Conservation (phyloP, 2,113 vertebrate genomes). For the Otolemur garnettii region DNA sequence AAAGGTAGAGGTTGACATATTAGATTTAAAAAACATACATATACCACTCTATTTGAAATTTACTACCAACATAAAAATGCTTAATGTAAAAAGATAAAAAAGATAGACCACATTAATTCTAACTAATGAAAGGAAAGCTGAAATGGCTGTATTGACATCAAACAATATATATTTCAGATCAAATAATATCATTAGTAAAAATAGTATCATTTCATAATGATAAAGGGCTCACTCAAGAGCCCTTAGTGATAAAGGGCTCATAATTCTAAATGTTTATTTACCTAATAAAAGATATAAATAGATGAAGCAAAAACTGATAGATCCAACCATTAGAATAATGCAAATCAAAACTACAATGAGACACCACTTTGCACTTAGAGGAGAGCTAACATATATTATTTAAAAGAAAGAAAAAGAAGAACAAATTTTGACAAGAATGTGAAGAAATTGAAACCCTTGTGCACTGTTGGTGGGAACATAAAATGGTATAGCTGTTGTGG, state of each 20-base stretch:
- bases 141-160: background rate
- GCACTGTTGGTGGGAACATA: background rate
- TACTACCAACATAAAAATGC: background rate
- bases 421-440: background rate
- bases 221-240: background rate
- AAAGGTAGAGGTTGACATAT: background rate
- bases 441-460: background rate
- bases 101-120: background rate
- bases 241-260: background rate
- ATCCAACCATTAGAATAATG: background rate
- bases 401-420: background rate
- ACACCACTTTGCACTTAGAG: background rate
- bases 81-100: background rate
- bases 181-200: background rate
- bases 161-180: background rate
- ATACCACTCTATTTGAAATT: background rate
- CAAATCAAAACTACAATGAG: background rate
- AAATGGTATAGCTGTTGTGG: background rate
- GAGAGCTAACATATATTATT: background rate
- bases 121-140: slow-evolving; percentile 1
- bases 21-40: slow-evolving; percentile 4
- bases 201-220: background rate
- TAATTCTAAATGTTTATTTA: background rate
- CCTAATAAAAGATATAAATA: background rate
- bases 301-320: background rate